These are phyloP conservation scores for Blera fallax DNA, from an alignment of 2,888 invertebrate species.

Conservation along the genomic window DNA sequence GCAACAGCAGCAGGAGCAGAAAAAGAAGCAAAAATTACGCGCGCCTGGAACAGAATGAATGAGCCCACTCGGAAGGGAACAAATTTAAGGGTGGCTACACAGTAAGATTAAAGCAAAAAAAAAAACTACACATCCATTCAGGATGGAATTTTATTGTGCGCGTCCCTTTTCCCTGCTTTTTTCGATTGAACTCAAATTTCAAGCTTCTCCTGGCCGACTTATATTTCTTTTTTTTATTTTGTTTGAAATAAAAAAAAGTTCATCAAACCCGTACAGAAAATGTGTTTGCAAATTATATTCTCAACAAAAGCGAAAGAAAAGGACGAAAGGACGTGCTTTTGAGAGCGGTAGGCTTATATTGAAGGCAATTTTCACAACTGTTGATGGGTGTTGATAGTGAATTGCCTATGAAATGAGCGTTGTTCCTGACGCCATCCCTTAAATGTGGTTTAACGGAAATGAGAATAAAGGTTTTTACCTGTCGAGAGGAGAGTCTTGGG, in stretches of 20 bases:
- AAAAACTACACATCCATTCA: neutral
- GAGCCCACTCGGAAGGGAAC: constrained; percentile 3
- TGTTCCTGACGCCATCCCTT: neutral
- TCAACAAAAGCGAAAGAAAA: neutral
- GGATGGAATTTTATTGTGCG: constrained; percentile 20
- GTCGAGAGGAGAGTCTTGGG: neutral
- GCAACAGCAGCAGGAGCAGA: neutral
- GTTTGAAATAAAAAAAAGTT: neutral
- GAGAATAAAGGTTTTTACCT: neutral
- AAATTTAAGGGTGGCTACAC: constrained; percentile 21
- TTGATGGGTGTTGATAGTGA: constrained; percentile 19
- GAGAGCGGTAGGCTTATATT: neutral
- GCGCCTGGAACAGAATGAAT: constrained; percentile 30
- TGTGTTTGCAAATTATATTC: constrained; percentile 14
- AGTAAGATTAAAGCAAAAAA: neutral
- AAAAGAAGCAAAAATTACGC: constrained; percentile 27
- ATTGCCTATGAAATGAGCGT: neutral
- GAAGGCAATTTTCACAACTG: constrained; percentile 30
- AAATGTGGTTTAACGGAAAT: neutral
- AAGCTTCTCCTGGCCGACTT: constrained; percentile 4
- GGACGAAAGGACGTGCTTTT: neutral
- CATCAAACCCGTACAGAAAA: constrained; percentile 14
- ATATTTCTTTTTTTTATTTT: neutral
- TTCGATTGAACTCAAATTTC: constrained; percentile 11
- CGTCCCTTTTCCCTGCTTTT: neutral